Base-by-base conservation (phyloP, 1,140 invertebrate species). In the Drosophila nigromelanica region DNA sequence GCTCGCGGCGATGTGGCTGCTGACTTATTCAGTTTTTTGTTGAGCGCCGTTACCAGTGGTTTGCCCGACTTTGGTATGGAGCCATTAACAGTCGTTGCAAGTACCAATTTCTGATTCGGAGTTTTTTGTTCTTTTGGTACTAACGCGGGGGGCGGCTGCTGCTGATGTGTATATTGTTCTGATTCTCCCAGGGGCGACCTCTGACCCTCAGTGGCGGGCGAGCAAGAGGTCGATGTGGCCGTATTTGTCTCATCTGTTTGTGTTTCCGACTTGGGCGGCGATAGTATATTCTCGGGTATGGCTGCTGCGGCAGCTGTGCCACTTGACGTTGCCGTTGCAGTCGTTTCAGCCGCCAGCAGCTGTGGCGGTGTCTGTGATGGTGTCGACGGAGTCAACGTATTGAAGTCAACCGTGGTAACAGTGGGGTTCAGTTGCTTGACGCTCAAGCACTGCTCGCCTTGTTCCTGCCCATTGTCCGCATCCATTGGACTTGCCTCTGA, bases 171-270 rank as follows among this genome's bases (percentile, higher is more conserved):
- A 3, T 30, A 45, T 6, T 24, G 27, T 7, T 35, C 47, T n/a
- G 6, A n/a, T 27, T 62, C 71, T 33, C 52, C 67, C n/a, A 54
- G 33, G 1, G 89, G 89, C 3, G 90, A 91, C 5, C 80, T 45
- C 58, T 90, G 87, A 10, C 80, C 83, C 18, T 91, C 87, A 5
- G 87, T 89, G 15, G 89, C 90, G 7, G 90, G 90, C 5, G 90
- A 90, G 50, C 90, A 90, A 0, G 90, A 91, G 6, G 90, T 89
- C 10, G 90, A 91, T 37, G 89, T 90, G 18, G 89, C 89, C 33
- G 89, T 91, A 55, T 91, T 91, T 15, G 89, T 91, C 24, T 91
- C 90, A 78, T 91, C 90, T 8, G 90, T 91, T 77, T 91, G 90
- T 8, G 82, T 85, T 56, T 91, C 90, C 35, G 90, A 91, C 39